A percentile compares a stretch with the other conserved stretches of the same genome.
phyloP scores from a whole-genome alignment of 2,797 vertebrate species.

The Parambassis ranga region DNA sequence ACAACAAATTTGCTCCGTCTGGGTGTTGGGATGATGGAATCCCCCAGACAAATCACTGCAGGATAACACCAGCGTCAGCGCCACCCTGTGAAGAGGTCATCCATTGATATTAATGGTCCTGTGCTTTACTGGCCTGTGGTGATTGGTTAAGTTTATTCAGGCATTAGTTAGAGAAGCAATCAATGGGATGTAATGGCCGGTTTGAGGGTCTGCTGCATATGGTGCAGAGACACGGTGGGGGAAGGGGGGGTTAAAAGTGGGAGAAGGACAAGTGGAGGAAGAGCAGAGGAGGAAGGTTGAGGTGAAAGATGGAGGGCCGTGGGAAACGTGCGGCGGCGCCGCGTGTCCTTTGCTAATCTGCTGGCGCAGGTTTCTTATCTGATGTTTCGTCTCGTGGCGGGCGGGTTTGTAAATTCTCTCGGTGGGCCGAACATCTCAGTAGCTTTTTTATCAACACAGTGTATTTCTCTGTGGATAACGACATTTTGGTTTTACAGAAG shows the following conservation, averaged over 20 bases:
- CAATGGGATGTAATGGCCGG: slow-evolving; percentile 55
- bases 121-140: slow-evolving; percentile 60
- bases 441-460: slow-evolving; percentile 4
- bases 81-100: slow-evolving; percentile 44
- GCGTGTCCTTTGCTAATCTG: slow-evolving; percentile 32
- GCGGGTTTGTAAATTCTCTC: background rate
- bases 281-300: slow-evolving; percentile 7
- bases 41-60: slow-evolving; percentile 25
- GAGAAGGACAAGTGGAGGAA: background rate
- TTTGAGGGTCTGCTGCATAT: slow-evolving; percentile 24
- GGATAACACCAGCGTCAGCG: background rate
- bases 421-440: slow-evolving; percentile 1
- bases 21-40: slow-evolving; percentile 8
- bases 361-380: slow-evolving; percentile 10
- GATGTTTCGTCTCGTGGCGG: slow-evolving; percentile 46
- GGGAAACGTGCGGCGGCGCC: background rate
- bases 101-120: slow-evolving; percentile 58
- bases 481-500: too few relatives aligned
- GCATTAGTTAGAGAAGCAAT: slow-evolving; percentile 69
- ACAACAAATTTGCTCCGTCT: slow-evolving; percentile 1
- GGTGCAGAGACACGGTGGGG: background rate
- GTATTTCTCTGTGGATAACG: background rate
- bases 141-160: slow-evolving; percentile 71
- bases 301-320: slow-evolving; percentile 33
- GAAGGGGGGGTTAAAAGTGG: background rate